phyloP scores from a whole-genome alignment of 2,797 vertebrate genomes.

The Artibeus lituratus region DNA sequence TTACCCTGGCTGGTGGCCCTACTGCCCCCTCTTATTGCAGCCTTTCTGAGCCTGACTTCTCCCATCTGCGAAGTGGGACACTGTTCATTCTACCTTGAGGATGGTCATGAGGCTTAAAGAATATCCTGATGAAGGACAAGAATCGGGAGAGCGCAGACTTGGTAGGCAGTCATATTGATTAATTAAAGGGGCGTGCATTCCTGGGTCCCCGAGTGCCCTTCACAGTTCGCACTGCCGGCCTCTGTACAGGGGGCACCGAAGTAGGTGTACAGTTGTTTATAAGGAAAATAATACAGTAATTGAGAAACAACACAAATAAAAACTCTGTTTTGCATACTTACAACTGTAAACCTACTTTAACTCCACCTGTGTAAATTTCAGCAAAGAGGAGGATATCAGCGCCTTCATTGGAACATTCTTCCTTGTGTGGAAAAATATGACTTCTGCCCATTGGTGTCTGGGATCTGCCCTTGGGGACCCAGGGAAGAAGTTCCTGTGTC shows the following conservation, averaged over 20 bases:
- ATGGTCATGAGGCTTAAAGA: neutral
- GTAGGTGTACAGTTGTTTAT: neutral
- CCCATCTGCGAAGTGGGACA: neutral
- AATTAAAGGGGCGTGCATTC: neutral
- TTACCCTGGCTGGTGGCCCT: neutral
- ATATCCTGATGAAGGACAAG: neutral
- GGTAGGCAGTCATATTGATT: fast-evolving
- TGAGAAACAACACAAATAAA: neutral
- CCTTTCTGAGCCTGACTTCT: neutral
- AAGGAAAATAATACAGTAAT: neutral
- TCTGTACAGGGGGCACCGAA: neutral
- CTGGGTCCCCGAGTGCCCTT: neutral
- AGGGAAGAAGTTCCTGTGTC: neutral
- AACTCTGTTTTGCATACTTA: neutral
- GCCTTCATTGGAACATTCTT: neutral
- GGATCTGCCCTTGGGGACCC: neutral
- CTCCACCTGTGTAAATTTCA: neutral
- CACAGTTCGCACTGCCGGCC: neutral
- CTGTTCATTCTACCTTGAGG: neutral
- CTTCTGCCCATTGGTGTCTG: neutral
- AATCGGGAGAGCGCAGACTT: neutral
- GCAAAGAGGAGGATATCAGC: neutral
- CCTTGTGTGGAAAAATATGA: neutral
- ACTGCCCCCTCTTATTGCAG: neutral
- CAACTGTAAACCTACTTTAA: neutral